phyloP scores from a whole-genome alignment of 2,888 invertebrate species.

The Platycheirus albimanus region DNA sequence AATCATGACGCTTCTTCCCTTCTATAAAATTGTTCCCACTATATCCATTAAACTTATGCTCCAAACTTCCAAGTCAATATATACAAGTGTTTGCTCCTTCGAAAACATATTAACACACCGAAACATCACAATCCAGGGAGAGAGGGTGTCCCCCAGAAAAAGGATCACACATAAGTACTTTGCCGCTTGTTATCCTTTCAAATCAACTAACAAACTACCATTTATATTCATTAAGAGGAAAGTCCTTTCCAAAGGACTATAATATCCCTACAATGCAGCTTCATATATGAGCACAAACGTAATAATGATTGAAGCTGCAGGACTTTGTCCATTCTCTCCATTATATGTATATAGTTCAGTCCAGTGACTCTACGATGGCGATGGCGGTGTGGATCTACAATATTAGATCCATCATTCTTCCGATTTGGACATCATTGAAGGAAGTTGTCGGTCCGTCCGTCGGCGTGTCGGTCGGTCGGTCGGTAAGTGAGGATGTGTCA shows the following conservation, averaged over 20 bases:
- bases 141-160: neutral
- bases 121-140: neutral
- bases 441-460: too few species aligned
- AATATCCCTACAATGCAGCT: conserved; percentile 31
- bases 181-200: conserved; percentile 72
- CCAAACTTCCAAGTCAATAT: too few species aligned
- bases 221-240: conserved; percentile 71
- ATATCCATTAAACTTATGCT: too few species aligned
- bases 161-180: conserved; percentile 67
- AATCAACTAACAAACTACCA: conserved; percentile 74
- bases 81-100: too few species aligned
- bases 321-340: conserved; percentile 45
- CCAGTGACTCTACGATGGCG: neutral
- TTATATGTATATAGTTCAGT: too few species aligned
- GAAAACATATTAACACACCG: conserved; percentile 35
- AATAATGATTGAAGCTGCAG: conserved; percentile 69
- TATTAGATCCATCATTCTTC: conserved; percentile 69
- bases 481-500: conserved; percentile 51
- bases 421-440: conserved; percentile 35
- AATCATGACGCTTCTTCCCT: too few species aligned
- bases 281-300: conserved; percentile 41
- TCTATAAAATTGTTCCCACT: too few species aligned
- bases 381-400: conserved; percentile 8
- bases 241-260: conserved; percentile 44
- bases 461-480: too few species aligned